Percentiles rank a stretch among this genome's conserved stretches.
These are phyloP conservation scores for Microdon myrmicae DNA, from an alignment of 2,888 invertebrate genomes.

Conservation along the genomic window DNA sequence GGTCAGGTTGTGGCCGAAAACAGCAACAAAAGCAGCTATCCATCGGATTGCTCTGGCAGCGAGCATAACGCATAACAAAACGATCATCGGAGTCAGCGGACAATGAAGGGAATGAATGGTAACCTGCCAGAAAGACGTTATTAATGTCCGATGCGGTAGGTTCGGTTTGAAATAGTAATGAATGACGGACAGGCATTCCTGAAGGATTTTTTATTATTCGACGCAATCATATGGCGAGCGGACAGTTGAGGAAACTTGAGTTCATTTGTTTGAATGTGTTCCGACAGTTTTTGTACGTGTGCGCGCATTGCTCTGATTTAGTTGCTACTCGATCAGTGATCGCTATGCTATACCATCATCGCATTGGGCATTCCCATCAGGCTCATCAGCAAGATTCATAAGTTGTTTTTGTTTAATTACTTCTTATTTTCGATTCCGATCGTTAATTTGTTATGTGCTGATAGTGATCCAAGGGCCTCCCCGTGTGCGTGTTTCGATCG, in stretches of 20 bases:
- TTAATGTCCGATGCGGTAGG: conserved; percentile 54
- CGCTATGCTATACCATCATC: conserved; percentile 10
- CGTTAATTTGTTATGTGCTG: too few species aligned
- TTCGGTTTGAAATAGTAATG: conserved; percentile 53
- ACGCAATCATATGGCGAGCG: conserved; percentile 24
- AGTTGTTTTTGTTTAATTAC: too few species aligned
- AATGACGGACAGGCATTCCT: conserved; percentile 41
- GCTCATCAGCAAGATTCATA: too few species aligned
- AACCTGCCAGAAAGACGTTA: conserved; percentile 45
- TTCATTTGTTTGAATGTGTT: conserved; percentile 26
- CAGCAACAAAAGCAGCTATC: too few species aligned
- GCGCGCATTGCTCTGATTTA: not conserved
- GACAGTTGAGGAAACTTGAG: conserved; percentile 20
- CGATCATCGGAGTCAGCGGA: conserved; percentile 22
- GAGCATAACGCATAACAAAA: too few species aligned
- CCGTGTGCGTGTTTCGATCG: too few species aligned
- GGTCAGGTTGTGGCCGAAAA: conserved; percentile 23
- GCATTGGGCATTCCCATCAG: conserved; percentile 12
- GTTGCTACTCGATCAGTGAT: conserved; percentile 3
- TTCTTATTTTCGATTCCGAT: too few species aligned
- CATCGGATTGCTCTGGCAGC: too few species aligned
- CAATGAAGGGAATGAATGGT: conserved; percentile 35
- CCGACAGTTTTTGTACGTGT: conserved; percentile 26
- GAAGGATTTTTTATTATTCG: conserved; percentile 25
- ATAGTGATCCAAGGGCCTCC: too few species aligned